phyloP scores from a whole-genome alignment of 1,140 invertebrate genomes.

The Trissolcus basalis region DNA sequence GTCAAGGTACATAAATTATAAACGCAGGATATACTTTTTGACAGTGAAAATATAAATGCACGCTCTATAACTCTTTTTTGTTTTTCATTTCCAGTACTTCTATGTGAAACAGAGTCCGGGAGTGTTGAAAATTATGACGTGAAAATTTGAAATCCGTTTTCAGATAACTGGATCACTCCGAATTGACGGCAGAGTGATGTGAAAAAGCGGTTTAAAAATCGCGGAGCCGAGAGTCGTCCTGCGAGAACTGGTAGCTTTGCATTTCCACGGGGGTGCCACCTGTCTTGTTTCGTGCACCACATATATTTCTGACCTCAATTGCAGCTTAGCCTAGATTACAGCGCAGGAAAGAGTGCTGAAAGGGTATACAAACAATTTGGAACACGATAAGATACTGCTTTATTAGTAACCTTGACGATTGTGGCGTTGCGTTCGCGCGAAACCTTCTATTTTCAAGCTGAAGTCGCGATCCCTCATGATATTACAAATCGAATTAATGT shows the following conservation, averaged over 20 bases:
- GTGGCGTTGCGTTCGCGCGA: constrained; percentile 43
- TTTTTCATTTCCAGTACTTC: no score
- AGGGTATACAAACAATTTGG: constrained; percentile 60
- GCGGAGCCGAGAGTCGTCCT: constrained; percentile 31
- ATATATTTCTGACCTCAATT: constrained; percentile 58
- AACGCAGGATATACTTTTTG: no score
- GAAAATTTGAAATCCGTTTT: no score
- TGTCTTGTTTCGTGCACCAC: constrained; percentile 54
- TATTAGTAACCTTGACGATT: constrained; percentile 58
- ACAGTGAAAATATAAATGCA: no score
- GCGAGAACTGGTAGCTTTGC: constrained; percentile 30
- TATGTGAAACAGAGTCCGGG: no score
- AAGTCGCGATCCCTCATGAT: constrained; percentile 37
- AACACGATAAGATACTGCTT: constrained; percentile 60
- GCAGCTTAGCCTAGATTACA: constrained; percentile 60
- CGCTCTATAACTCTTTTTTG: no score
- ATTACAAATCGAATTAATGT: constrained; percentile 35
- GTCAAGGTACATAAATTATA: no score
- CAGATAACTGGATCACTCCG: no score
- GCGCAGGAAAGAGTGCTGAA: constrained; percentile 58
- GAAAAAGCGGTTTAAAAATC: constrained; percentile 16
- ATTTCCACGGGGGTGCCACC: constrained; percentile 45
- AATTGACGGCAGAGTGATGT: constrained; percentile 1
- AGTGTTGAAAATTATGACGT: not conserved
- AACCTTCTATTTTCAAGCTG: constrained; percentile 48